phyloP scores from a whole-genome alignment of 2,888 invertebrate genomes.

The Andrena marginata region DNA sequence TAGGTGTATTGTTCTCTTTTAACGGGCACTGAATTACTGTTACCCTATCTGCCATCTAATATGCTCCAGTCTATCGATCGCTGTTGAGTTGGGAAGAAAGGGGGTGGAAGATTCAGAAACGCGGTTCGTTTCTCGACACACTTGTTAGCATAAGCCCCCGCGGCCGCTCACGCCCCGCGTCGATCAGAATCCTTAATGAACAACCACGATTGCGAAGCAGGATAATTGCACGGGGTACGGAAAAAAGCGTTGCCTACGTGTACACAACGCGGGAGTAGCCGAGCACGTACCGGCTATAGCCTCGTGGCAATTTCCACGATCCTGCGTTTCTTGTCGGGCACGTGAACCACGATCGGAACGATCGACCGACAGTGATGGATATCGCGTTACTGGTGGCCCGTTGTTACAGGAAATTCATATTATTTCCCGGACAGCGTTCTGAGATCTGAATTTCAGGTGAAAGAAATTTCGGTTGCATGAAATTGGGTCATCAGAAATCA shows the following conservation, averaged over 20 bases:
- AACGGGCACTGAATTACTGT: slow-evolving; percentile 14
- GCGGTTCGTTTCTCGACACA: slow-evolving; percentile 5
- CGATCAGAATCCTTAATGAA: slow-evolving; percentile 36
- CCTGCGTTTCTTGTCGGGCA: slow-evolving; percentile 59
- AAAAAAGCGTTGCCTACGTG: slow-evolving; percentile 6
- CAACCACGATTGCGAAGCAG: not conserved
- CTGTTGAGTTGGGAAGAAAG: not conserved
- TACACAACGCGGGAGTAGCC: slow-evolving; percentile 4
- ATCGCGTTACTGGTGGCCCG: slow-evolving; percentile 44
- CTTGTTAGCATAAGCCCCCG: slow-evolving; percentile 7
- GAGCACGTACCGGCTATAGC: slow-evolving; percentile 27
- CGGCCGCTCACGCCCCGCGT: not conserved
- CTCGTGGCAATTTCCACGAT: slow-evolving; percentile 60
- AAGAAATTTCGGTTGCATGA: too few relatives aligned
- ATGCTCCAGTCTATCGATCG: not conserved
- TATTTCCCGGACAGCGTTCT: slow-evolving; percentile 25
- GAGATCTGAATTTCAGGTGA: slow-evolving; percentile 18
- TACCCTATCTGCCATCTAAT: not conserved
- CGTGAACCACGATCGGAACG: slow-evolving; percentile 62
- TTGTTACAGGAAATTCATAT: slow-evolving; percentile 55
- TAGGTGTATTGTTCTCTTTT: not conserved
- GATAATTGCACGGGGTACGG: slow-evolving; percentile 18
- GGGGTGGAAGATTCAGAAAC: not conserved
- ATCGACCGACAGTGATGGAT: slow-evolving; percentile 70
- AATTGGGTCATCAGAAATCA: too few relatives aligned